Evolutionary conservation across 2,888 invertebrate species (phyloP).

Genomic region (Allolobophora icterica): DNA sequence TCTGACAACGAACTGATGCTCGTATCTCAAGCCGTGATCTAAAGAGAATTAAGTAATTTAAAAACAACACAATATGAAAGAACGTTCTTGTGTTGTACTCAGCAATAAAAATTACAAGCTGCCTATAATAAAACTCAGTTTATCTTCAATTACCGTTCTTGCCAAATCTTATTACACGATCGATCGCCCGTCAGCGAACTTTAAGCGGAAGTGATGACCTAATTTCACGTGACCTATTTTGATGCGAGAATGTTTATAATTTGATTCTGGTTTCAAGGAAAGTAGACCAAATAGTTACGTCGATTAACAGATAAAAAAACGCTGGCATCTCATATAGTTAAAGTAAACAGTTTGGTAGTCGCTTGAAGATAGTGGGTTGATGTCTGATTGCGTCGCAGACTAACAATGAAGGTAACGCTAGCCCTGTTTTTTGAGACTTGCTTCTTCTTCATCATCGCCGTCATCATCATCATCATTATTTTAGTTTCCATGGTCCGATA

Average conservation of each 20-base stretch:
- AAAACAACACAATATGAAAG: background rate
- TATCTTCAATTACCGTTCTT: background rate
- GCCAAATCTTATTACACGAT: background rate
- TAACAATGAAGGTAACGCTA: background rate
- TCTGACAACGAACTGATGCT: too few relatives aligned
- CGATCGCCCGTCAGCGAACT: background rate
- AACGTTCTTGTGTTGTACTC: too few relatives aligned
- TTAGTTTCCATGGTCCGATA: too few relatives aligned
- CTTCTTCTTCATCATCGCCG: background rate
- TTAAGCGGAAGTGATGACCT: slow-evolving; percentile 13
- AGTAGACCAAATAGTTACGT: background rate
- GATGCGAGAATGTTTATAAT: background rate
- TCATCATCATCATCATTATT: too few relatives aligned
- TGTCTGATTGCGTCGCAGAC: background rate
- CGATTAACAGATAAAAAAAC: background rate
- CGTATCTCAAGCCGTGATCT: background rate
- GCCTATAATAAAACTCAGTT: too few relatives aligned
- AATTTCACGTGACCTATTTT: background rate
- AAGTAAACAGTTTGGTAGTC: background rate
- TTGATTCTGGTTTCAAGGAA: background rate
- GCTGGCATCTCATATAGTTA: background rate
- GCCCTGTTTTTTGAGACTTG: background rate
- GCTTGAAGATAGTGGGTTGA: background rate
- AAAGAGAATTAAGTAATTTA: background rate
- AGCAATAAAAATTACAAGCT: too few relatives aligned